These are phyloP conservation scores for Lutjanus argentimaculatus DNA, from an alignment of 2,797 vertebrate genomes.

Conservation along the genomic window DNA sequence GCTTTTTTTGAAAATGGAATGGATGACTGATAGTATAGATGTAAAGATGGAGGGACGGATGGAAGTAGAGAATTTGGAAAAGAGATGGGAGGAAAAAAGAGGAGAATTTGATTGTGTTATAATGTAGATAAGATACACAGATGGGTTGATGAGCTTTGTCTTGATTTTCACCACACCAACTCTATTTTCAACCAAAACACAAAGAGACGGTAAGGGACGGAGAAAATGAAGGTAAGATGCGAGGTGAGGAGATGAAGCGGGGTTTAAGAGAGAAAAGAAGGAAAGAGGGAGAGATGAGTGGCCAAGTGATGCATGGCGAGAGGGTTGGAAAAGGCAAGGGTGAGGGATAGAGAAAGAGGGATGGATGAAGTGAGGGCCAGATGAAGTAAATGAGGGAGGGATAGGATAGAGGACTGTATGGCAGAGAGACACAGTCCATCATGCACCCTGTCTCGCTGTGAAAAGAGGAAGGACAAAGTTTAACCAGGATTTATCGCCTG, in stretches of 20 bases:
- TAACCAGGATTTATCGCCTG: conserved; percentile 81
- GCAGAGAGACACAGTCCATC: conserved; percentile 77
- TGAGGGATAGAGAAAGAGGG: conserved; percentile 46
- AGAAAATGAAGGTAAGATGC: conserved; percentile 8
- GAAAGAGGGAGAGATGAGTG: conserved; percentile 35
- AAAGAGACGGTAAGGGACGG: not conserved
- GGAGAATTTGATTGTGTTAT: not conserved
- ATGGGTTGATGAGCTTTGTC: conserved; percentile 1
- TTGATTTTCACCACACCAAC: not conserved
- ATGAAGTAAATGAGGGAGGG: conserved; percentile 68
- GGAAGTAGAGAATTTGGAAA: not conserved
- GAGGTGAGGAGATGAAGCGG: conserved; percentile 23
- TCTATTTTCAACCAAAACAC: not conserved
- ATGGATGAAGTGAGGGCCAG: conserved; percentile 50
- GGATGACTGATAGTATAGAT: not conserved
- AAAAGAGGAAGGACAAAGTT: conserved; percentile 84
- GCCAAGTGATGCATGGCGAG: conserved; percentile 51
- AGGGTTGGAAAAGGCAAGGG: conserved; percentile 34
- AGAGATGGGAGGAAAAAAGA: not conserved
- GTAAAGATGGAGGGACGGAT: not conserved
- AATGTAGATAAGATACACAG: not conserved
- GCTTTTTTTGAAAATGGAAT: not conserved
- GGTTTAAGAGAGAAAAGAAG: conserved; percentile 14
- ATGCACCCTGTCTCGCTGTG: conserved; percentile 71
- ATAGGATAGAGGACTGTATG: conserved; percentile 53